Conservation (phyloP, 2,113 vertebrate genomes). For the Xyrauchen texanus region DNA sequence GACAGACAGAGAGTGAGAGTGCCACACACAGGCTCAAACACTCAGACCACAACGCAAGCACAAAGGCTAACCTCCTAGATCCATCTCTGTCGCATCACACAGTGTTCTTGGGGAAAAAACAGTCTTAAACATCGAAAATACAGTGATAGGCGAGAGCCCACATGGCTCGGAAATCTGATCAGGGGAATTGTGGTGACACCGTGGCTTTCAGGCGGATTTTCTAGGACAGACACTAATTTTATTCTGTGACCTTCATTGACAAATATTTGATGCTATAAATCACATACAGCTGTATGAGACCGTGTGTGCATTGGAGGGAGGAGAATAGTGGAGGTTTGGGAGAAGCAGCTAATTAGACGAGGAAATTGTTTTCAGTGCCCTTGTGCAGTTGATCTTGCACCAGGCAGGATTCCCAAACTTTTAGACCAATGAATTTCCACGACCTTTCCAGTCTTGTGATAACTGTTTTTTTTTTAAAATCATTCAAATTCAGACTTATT, state of each 20-base stretch:
- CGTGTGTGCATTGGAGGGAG: conserved; percentile 43
- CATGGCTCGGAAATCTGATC: conserved; percentile 28
- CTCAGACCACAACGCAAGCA: conserved; percentile 38
- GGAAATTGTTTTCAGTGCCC: conserved; percentile 79
- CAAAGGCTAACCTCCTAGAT: conserved; percentile 46
- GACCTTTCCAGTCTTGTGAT: background rate
- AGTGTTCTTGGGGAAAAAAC: conserved; percentile 36
- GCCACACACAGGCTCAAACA: conserved; percentile 4
- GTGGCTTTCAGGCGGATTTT: conserved; percentile 66
- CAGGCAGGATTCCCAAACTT: conserved; percentile 1
- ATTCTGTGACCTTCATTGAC: conserved; percentile 82
- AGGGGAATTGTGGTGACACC: conserved; percentile 57
- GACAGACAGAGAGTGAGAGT: conserved; percentile 44
- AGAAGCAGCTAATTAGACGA: conserved; percentile 79
- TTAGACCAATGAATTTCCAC: background rate
- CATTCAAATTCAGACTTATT: no score
- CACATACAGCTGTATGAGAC: conserved; percentile 60
- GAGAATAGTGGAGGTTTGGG: conserved; percentile 66
- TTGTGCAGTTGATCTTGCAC: conserved; percentile 64
- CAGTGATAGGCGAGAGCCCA: background rate
- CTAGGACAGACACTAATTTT: conserved; percentile 77
- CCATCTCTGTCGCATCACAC: conserved; percentile 46
- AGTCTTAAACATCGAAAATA: conserved; percentile 34
- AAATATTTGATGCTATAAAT: conserved; percentile 79
- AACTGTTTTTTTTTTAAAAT: background rate